Conservation (phyloP, 2,113 vertebrate species). For the Gila orcuttii region DNA sequence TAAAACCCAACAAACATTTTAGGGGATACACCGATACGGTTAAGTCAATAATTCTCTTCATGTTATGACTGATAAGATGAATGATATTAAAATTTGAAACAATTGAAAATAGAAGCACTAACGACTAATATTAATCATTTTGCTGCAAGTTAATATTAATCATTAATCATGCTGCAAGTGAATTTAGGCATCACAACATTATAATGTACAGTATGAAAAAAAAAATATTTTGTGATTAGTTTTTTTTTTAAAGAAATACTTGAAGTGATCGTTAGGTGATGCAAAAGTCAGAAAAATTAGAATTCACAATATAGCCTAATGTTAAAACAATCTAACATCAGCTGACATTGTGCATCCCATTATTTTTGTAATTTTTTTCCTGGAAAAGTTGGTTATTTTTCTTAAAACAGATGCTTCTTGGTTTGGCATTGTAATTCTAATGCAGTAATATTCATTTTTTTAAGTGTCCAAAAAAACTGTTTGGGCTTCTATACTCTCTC, state of each 20-base stretch:
- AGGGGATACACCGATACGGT: background rate
- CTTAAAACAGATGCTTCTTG: background rate
- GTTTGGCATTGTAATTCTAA: background rate
- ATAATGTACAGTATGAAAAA: background rate
- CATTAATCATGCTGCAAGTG: background rate
- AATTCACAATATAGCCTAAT: background rate
- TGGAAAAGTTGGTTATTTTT: background rate
- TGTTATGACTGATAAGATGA: background rate
- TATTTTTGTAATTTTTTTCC: background rate
- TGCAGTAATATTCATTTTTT: background rate
- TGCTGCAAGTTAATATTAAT: background rate
- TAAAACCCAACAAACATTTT: background rate
- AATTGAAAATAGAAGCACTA: background rate
- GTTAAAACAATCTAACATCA: background rate
- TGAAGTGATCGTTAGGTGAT: background rate
- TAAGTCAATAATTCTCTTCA: background rate
- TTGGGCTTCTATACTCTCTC: too few relatives aligned
- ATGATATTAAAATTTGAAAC: background rate
- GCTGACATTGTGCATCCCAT: background rate
- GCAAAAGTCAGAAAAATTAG: background rate
- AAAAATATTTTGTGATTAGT: background rate
- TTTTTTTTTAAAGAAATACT: background rate
- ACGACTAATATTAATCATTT: background rate
- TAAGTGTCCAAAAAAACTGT: background rate
- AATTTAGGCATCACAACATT: background rate